Percentiles rank a stretch among this genome's conserved stretches.
Evolutionary conservation across 2,113 vertebrate genomes (phyloP).

Genomic region (Cynopterus brachyotis): DNA sequence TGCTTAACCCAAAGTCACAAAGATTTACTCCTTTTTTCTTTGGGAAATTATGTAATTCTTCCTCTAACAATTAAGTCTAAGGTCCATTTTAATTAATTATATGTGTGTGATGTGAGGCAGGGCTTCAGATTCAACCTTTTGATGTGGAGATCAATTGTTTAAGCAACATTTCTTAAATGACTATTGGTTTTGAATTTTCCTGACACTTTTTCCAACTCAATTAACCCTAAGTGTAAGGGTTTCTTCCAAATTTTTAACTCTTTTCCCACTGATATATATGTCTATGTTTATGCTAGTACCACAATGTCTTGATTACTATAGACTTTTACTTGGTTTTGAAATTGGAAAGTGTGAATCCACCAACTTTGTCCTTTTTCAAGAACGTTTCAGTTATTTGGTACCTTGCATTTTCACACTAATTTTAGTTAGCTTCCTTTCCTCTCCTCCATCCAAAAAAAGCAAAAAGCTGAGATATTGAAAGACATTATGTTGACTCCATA

Average conservation of each 20-base stretch:
- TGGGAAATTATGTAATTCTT: not conserved
- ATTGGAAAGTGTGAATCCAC: not conserved
- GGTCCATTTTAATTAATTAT: not conserved
- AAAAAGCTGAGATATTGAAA: not conserved
- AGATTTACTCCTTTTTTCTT: not conserved
- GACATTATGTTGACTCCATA: not conserved
- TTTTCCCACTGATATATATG: not conserved
- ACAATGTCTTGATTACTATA: not conserved
- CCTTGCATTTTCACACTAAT: not conserved
- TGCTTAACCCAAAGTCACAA: not conserved
- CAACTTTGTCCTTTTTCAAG: not conserved
- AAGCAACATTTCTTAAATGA: not conserved
- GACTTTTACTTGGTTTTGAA: not conserved
- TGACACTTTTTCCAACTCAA: not conserved
- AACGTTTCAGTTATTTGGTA: not conserved
- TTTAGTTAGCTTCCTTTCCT: not conserved
- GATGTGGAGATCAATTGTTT: not conserved
- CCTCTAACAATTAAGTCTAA: not conserved
- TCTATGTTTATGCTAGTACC: not conserved
- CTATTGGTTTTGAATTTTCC: not conserved
- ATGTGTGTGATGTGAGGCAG: not conserved
- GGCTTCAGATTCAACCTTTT: not conserved
- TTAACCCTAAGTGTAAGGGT: not conserved
- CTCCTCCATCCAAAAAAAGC: not conserved
- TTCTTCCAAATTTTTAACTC: not conserved